Evolutionary conservation across 2,797 vertebrate species (phyloP).

Genomic region (Sebastes diploproa): DNA sequence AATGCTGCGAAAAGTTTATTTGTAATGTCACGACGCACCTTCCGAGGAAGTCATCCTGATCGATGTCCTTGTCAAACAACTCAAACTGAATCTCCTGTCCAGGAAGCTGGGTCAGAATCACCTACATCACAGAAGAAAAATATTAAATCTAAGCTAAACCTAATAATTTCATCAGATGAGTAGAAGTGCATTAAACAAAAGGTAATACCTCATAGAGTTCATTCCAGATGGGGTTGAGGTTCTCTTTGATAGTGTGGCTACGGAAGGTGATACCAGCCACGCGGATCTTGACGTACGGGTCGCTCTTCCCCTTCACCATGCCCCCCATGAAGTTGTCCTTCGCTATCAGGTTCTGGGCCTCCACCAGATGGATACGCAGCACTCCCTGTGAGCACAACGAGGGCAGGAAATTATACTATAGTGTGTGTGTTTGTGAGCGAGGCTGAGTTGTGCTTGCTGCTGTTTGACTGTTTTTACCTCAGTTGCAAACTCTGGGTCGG

Average conservation of each 20-base stretch:
- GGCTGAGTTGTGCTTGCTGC: neutral
- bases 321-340: constrained; percentile 94
- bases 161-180: neutral
- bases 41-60: constrained; percentile 94
- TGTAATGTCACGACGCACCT: constrained; percentile 73
- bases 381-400: constrained; percentile 81
- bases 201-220: constrained; percentile 90
- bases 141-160: neutral
- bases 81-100: constrained; percentile 93
- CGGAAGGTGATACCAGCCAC: constrained; percentile 87
- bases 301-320: constrained; percentile 92
- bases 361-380: constrained; percentile 89
- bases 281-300: constrained; percentile 91
- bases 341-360: constrained; percentile 89
- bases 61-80: constrained; percentile 93
- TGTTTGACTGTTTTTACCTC: constrained; percentile 80
- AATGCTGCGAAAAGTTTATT: neutral
- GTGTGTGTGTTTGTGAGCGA: neutral
- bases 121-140: constrained; percentile 68
- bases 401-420: neutral
- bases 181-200: neutral
- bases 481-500: constrained; percentile 85
- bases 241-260: constrained; percentile 90
- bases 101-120: constrained; percentile 87
- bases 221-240: constrained; percentile 92